A percentile compares a stretch with the other conserved stretches of the same genome.
Evolutionary conservation across 2,797 vertebrate species (phyloP).

Genomic region (Mus spretus): DNA sequence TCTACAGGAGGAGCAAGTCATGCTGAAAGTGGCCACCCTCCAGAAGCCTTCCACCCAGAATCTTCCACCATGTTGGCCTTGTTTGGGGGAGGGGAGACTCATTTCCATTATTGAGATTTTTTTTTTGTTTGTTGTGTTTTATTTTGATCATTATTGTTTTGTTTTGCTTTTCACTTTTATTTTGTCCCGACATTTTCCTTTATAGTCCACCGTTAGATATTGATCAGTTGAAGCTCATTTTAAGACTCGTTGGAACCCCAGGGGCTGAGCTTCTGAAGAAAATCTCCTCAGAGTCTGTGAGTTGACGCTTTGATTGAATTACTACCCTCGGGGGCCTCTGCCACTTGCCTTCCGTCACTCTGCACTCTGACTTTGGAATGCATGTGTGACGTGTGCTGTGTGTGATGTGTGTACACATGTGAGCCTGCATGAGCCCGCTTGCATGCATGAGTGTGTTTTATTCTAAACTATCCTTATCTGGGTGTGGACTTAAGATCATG

Average conservation of each 20-base stretch:
- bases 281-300: constrained; percentile 99
- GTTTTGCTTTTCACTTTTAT: constrained; percentile 81
- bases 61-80: constrained; percentile 81
- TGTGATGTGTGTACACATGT: not conserved
- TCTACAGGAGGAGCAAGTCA: constrained; percentile 69
- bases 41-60: constrained; percentile 74
- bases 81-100: constrained; percentile 52
- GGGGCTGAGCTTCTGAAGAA: constrained; percentile 98
- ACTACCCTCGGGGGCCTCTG: constrained; percentile 84
- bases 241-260: constrained; percentile 97
- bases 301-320: constrained; percentile 92
- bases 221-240: constrained; percentile 99
- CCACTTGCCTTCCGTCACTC: constrained; percentile 78
- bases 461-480: constrained; percentile 15
- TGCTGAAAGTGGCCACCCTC: constrained; percentile 66
- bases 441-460: constrained; percentile 64
- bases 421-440: constrained; percentile 7
- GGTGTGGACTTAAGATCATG: not conserved
- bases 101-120: constrained; percentile 65
- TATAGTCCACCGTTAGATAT: constrained; percentile 97
- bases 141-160: constrained; percentile 71
- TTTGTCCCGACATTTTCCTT: constrained; percentile 97
- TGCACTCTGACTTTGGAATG: constrained; percentile 77
- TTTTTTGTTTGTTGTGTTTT: constrained; percentile 71
- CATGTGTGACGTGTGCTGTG: constrained; percentile 43